These are phyloP conservation scores for Accipiter minullus DNA, from an alignment of 2,797 vertebrate species.

Conservation along the genomic window DNA sequence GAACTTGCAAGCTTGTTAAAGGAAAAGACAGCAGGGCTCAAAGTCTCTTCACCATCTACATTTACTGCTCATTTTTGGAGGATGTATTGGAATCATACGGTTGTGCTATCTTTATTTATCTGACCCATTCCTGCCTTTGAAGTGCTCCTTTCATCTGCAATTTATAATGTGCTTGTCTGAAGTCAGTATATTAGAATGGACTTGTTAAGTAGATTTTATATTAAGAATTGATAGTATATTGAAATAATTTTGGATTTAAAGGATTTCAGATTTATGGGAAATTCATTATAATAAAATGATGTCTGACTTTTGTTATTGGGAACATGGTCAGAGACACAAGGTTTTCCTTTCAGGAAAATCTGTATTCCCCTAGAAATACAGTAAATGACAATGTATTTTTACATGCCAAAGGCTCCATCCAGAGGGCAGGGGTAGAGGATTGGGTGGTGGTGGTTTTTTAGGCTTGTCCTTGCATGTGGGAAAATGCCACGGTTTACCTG, in stretches of 20 bases:
- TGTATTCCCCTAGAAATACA: not conserved
- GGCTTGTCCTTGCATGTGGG: not conserved
- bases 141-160: not conserved
- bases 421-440: accelerated
- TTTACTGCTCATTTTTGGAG: not conserved
- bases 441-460: not conserved
- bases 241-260: not conserved
- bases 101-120: not conserved
- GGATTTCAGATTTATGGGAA: not conserved
- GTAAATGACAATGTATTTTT: not conserved
- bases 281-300: not conserved
- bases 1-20: not conserved
- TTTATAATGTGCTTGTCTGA: not conserved
- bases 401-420: not conserved
- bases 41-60: not conserved
- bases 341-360: not conserved
- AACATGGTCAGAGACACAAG: not conserved
- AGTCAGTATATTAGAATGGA: not conserved
- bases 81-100: not conserved
- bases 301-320: not conserved
- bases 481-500: not conserved
- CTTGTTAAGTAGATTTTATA: not conserved
- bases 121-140: not conserved
- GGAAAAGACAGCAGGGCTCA: not conserved
- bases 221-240: not conserved